Evolutionary conservation across 2,888 invertebrate species (phyloP).

Genomic region (Adelognathus sp.): DNA sequence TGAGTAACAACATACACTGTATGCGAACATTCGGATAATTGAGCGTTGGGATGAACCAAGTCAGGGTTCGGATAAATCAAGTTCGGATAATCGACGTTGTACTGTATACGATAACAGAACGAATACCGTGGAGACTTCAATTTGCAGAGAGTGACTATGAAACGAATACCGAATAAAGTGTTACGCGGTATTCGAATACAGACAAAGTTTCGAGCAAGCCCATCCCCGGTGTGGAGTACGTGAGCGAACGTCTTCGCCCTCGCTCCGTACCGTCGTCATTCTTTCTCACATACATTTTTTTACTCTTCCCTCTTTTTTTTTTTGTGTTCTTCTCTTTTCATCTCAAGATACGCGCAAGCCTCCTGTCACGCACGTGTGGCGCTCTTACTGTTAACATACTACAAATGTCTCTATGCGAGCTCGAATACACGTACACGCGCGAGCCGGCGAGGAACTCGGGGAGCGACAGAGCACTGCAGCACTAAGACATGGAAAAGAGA

Average conservation of each 20-base stretch:
- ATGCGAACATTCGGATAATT: no score
- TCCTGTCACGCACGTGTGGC: constrained; percentile 59
- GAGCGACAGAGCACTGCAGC: constrained; percentile 7
- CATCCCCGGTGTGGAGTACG: not conserved
- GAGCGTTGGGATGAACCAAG: no score
- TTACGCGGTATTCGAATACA: no score
- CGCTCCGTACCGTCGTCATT: constrained; percentile 16
- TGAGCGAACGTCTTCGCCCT: constrained; percentile 24
- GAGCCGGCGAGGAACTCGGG: not conserved
- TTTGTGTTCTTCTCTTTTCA: constrained; percentile 23
- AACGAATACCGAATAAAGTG: no score
- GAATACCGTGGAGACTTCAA: no score
- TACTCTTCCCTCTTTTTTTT: not conserved
- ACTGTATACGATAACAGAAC: no score
- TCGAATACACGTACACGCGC: not conserved
- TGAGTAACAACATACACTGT: no score
- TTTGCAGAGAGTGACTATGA: no score
- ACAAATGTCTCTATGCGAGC: constrained; percentile 44
- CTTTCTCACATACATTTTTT: constrained; percentile 2
- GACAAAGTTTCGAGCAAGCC: no score
- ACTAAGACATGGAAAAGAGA: not conserved
- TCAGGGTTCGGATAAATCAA: no score
- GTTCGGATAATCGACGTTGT: no score
- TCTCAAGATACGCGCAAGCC: constrained; percentile 54
- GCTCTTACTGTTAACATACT: constrained; percentile 50